phyloP scores from a whole-genome alignment of 1,140 invertebrate genomes.

The Saccostrea echinata region DNA sequence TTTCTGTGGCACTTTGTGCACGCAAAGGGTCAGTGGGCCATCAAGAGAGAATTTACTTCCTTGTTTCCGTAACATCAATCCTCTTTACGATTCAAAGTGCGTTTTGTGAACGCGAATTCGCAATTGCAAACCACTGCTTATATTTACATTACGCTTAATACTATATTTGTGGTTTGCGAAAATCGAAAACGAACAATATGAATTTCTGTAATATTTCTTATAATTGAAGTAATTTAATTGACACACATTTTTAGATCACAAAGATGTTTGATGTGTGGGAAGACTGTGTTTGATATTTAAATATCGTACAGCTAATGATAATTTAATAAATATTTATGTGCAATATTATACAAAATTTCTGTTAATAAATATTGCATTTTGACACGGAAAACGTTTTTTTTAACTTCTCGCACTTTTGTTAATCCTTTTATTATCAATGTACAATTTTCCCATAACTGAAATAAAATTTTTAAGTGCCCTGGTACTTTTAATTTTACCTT shows the following conservation, averaged over 20 bases:
- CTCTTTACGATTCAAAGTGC: slow-evolving; percentile 2
- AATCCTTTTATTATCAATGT: too few relatives aligned
- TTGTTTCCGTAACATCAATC: neutral
- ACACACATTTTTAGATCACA: neutral
- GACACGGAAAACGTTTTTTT: too few relatives aligned
- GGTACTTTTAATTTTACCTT: too few relatives aligned
- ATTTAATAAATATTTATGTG: neutral
- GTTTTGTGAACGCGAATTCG: neutral
- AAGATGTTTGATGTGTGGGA: neutral
- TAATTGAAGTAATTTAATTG: neutral
- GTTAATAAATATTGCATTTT: too few relatives aligned
- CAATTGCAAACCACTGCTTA: too few relatives aligned
- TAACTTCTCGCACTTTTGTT: too few relatives aligned
- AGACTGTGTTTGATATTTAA: neutral
- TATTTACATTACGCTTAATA: too few relatives aligned
- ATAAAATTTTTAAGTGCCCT: too few relatives aligned
- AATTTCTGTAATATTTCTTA: neutral
- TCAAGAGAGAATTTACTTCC: neutral
- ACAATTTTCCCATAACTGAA: too few relatives aligned
- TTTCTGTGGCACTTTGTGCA: slow-evolving; percentile 21
- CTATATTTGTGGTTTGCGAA: neutral
- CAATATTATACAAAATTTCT: too few relatives aligned
- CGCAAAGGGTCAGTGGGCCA: slow-evolving; percentile 21
- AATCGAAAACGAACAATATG: neutral
- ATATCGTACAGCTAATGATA: neutral